Percentiles rank a stretch among this genome's conserved stretches.
phyloP scores from a whole-genome alignment of 2,797 vertebrate species.

The Rousettus madagascariensis region DNA sequence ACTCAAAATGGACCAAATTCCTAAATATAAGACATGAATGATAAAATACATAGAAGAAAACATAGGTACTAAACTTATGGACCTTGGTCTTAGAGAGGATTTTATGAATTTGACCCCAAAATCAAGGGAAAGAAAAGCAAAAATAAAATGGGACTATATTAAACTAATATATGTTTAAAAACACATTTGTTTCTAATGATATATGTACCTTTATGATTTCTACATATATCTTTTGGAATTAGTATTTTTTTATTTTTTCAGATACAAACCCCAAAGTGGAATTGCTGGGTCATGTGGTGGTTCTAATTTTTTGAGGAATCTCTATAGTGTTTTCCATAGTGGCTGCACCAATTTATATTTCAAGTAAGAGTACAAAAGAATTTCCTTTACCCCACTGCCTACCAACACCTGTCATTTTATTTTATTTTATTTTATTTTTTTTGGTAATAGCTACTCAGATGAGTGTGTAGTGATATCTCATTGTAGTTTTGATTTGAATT shows the following conservation, averaged over 20 bases:
- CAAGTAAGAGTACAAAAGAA: background rate
- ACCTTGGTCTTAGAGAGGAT: too few relatives aligned
- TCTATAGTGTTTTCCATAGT: background rate
- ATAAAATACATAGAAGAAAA: too few relatives aligned
- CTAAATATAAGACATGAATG: too few relatives aligned
- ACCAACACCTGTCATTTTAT: background rate
- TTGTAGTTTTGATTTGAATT: background rate
- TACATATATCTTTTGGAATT: background rate
- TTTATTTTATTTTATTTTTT: background rate
- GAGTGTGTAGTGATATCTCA: background rate
- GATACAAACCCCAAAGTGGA: background rate
- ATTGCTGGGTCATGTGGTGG: background rate
- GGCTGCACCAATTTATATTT: background rate
- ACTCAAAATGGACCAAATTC: too few relatives aligned
- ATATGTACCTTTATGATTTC: too few relatives aligned
- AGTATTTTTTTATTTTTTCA: background rate
- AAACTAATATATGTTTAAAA: too few relatives aligned
- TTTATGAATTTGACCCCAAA: too few relatives aligned
- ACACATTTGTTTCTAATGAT: too few relatives aligned
- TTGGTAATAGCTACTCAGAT: background rate
- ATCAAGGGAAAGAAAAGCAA: too few relatives aligned
- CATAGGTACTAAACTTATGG: too few relatives aligned
- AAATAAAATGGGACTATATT: too few relatives aligned
- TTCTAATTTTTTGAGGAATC: background rate
- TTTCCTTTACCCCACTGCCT: background rate